A percentile compares a stretch with the other conserved stretches of the same genome.
These are phyloP conservation scores for Coptotermes formosanus DNA, from an alignment of 1,140 invertebrate genomes.

Conservation along the genomic window DNA sequence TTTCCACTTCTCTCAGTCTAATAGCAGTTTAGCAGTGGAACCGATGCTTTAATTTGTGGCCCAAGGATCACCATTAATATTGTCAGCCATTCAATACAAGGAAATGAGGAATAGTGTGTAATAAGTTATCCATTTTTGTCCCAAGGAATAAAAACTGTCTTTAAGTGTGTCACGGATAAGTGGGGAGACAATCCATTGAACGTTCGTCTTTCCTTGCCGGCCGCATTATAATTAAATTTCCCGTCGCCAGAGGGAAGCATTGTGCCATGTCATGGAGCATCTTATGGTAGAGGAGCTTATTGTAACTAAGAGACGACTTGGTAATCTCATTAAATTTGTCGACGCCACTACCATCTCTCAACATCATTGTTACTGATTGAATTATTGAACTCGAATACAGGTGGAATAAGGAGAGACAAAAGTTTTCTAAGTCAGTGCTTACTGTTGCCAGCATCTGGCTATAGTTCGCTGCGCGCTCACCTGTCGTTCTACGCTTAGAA, in stretches of 20 bases:
- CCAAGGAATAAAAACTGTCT: background rate
- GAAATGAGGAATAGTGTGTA: background rate
- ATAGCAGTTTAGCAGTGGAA: too few species aligned
- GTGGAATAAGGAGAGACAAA: too few species aligned
- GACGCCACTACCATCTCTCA: background rate
- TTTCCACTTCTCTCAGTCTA: too few species aligned
- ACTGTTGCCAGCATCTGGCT: background rate
- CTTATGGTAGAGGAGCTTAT: background rate
- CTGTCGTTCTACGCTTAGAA: background rate
- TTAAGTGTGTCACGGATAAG: background rate
- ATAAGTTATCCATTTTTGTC: background rate
- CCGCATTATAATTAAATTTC: background rate
- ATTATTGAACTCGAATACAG: background rate
- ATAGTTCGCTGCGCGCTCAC: background rate
- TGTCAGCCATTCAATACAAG: background rate
- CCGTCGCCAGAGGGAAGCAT: background rate
- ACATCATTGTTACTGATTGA: background rate
- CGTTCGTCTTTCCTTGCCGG: background rate
- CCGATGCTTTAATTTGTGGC: too few species aligned
- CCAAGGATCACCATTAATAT: too few species aligned
- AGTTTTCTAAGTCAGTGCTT: too few species aligned
- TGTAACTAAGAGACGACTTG: background rate
- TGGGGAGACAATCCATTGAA: background rate
- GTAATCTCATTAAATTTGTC: slow-evolving; percentile 1
- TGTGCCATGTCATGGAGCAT: background rate